These are phyloP conservation scores for Sander vitreus DNA, from an alignment of 2,113 vertebrate species.

Conservation along the genomic window DNA sequence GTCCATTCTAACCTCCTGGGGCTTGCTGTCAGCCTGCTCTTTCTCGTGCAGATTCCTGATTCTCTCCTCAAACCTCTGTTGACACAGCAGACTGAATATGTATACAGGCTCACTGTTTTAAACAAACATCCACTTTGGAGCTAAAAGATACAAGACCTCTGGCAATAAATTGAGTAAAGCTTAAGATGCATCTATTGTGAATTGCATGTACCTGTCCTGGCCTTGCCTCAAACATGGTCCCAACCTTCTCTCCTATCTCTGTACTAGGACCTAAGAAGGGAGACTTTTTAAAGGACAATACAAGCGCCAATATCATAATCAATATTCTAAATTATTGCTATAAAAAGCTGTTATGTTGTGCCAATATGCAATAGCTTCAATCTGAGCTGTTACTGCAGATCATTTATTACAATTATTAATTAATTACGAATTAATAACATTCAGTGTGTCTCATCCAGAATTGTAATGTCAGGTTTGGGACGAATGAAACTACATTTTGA, in stretches of 20 bases:
- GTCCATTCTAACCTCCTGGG: background rate
- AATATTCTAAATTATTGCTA: background rate
- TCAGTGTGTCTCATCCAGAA: background rate
- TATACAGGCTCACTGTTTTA: background rate
- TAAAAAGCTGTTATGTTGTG: too few species aligned
- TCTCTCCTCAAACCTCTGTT: slow-evolving; percentile 4
- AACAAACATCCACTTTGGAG: background rate
- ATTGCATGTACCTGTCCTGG: too few species aligned
- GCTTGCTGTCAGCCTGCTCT: background rate
- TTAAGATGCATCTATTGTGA: background rate
- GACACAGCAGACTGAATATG: background rate
- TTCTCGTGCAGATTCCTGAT: background rate
- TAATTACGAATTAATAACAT: background rate
- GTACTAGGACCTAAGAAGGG: background rate
- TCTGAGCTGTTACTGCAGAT: background rate
- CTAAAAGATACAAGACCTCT: background rate
- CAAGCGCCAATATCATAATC: background rate
- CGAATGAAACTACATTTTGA: background rate
- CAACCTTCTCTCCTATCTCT: background rate
- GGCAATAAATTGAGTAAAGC: background rate
- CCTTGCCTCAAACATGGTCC: background rate
- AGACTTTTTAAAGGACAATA: background rate
- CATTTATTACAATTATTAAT: too few species aligned
- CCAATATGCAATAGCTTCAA: background rate
- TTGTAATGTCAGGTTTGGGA: background rate